These are phyloP conservation scores for Alsophila aescularia DNA, from an alignment of 2,888 invertebrate genomes.

Conservation along the genomic window DNA sequence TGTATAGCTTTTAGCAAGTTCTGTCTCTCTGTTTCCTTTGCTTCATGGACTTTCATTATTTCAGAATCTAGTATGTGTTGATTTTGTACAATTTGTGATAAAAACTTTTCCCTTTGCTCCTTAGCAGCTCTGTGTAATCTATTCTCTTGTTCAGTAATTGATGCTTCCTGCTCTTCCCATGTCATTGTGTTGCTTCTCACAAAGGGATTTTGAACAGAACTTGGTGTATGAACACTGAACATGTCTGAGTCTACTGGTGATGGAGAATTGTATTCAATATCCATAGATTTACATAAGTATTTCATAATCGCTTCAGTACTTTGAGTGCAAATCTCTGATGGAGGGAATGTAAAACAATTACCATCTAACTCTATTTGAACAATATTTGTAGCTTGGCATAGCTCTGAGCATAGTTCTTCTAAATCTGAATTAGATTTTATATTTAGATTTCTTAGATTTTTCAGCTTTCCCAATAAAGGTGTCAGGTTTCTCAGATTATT, in stretches of 20 bases:
- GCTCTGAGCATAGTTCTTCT: slow-evolving; percentile 85
- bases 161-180: slow-evolving; percentile 87
- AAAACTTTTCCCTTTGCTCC: slow-evolving; percentile 86
- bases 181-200: slow-evolving; percentile 57
- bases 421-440: slow-evolving; percentile 85
- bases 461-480: slow-evolving; percentile 85
- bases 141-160: slow-evolving; percentile 86
- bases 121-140: slow-evolving; percentile 86
- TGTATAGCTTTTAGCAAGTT: slow-evolving; percentile 85
- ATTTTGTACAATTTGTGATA: slow-evolving; percentile 80
- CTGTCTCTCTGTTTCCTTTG: slow-evolving; percentile 86
- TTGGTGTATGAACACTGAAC: slow-evolving; percentile 58
- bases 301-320: slow-evolving; percentile 87
- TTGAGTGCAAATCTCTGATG: slow-evolving; percentile 82
- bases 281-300: slow-evolving; percentile 81
- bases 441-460: slow-evolving; percentile 85
- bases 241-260: slow-evolving; percentile 56
- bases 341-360: slow-evolving; percentile 87
- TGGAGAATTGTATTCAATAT: slow-evolving; percentile 79
- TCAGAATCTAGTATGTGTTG: slow-evolving; percentile 87
- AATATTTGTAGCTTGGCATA: slow-evolving; percentile 87
- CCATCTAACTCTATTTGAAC: slow-evolving; percentile 86
- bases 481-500: slow-evolving; percentile 88
- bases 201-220: slow-evolving; percentile 64
- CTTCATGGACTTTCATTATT: slow-evolving; percentile 87